A percentile compares a stretch with the other conserved stretches of the same genome.
These are phyloP conservation scores for Mechanitis mazaeus DNA, from an alignment of 2,888 invertebrate species.

Conservation along the genomic window DNA sequence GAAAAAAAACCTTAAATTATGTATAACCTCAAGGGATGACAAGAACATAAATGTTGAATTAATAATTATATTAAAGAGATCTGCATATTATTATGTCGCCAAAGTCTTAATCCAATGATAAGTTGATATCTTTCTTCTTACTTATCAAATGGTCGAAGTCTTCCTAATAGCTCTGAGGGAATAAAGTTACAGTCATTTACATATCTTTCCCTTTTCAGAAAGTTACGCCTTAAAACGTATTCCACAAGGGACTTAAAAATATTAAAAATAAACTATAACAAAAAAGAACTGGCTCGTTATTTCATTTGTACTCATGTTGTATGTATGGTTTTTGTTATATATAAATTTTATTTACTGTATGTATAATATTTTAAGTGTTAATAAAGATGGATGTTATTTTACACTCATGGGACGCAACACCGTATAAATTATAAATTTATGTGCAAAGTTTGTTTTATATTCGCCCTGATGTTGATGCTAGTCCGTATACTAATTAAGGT, in stretches of 20 bases:
- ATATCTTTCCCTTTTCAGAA: conserved; percentile 60
- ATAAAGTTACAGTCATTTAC: conserved; percentile 68
- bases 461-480: conserved; percentile 31
- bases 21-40: not conserved
- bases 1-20: not conserved
- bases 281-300: not conserved
- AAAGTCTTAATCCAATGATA: conserved; percentile 43
- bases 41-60: not conserved
- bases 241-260: conserved; percentile 33
- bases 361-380: conserved; percentile 14
- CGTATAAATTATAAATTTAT: conserved; percentile 35
- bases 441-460: conserved; percentile 33
- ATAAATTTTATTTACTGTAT: not conserved
- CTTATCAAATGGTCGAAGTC: conserved; percentile 69
- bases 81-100: conserved; percentile 29
- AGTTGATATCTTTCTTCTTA: conserved; percentile 39
- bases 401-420: conserved; percentile 30
- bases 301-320: too few relatives aligned
- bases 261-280: not conserved
- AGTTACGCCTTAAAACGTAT: conserved; percentile 40
- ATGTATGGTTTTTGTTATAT: too few relatives aligned
- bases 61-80: conserved; percentile 27
- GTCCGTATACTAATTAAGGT: conserved; percentile 31
- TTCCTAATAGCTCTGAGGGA: conserved; percentile 56
- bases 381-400: conserved; percentile 29